Conservation (phyloP, 2,797 vertebrate species). For the Danionella dracula region DNA sequence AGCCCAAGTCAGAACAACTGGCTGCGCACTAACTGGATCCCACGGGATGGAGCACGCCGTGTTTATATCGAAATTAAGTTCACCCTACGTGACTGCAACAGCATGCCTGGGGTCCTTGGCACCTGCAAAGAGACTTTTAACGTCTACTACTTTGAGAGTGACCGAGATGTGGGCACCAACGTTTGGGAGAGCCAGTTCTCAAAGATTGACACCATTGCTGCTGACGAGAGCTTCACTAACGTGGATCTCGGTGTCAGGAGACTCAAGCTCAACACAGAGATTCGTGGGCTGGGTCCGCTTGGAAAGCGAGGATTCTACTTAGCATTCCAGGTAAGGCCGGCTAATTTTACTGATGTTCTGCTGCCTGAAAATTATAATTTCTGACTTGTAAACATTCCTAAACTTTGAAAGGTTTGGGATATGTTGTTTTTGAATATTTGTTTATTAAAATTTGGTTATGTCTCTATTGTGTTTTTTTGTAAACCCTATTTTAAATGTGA, state of each 20-base stretch:
- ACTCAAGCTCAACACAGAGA: constrained; percentile 92
- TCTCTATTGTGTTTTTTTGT: too few relatives aligned
- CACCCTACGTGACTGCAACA: constrained; percentile 93
- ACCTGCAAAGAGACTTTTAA: constrained; percentile 99
- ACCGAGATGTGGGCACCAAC: constrained; percentile 80
- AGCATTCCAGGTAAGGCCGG: constrained; percentile 67
- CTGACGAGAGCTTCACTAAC: constrained; percentile 93
- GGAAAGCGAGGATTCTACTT: constrained; percentile 87
- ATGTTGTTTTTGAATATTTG: too few relatives aligned
- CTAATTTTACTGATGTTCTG: too few relatives aligned
- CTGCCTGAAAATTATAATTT: too few relatives aligned
- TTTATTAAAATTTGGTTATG: too few relatives aligned
- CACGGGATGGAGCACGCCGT: constrained; percentile 80
- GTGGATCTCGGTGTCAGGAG: constrained; percentile 89
- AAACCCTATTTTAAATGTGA: too few relatives aligned
- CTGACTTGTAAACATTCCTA: too few relatives aligned
- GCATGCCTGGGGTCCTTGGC: constrained; percentile 91
- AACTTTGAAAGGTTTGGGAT: too few relatives aligned
- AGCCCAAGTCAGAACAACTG: constrained; percentile 97
- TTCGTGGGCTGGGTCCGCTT: constrained; percentile 85
- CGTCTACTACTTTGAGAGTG: constrained; percentile 90
- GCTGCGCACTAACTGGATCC: constrained; percentile 89
- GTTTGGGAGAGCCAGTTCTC: constrained; percentile 87
- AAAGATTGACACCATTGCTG: constrained; percentile 95
- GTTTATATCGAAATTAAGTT: constrained; percentile 96